A percentile compares a stretch with the other conserved stretches of the same genome.
Evolutionary conservation across 1,140 invertebrate species (phyloP).

Genomic region (Cydia strobilella): DNA sequence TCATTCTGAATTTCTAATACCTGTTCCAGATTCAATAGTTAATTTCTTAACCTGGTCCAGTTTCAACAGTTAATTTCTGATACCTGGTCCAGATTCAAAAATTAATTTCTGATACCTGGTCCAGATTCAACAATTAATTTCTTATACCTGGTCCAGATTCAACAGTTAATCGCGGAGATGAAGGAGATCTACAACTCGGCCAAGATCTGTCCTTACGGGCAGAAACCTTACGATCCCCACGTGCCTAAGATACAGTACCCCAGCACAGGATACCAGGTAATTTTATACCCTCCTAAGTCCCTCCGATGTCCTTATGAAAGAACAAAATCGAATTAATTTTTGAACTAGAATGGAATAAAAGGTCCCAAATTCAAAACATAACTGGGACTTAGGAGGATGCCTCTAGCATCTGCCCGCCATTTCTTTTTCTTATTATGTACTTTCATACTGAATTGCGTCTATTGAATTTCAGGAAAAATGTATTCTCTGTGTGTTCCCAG

Average conservation of each 20-base stretch:
- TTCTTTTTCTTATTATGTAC: no score
- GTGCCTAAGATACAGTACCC: slow-evolving; percentile 49
- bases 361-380: no score
- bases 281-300: background rate
- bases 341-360: no score
- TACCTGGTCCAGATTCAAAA: slow-evolving; percentile 80
- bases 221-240: slow-evolving; percentile 71
- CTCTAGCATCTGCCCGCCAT: no score
- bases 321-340: no score
- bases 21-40: slow-evolving; percentile 82
- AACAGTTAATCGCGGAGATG: slow-evolving; percentile 88
- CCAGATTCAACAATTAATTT: no score
- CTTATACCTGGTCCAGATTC: no score
- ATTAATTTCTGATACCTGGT: slow-evolving; percentile 43
- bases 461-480: no score
- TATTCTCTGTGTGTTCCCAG: no score
- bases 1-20: background rate
- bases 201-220: slow-evolving; percentile 85
- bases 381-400: no score
- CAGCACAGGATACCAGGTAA: slow-evolving; percentile 44
- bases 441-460: no score
- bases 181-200: slow-evolving; percentile 88
- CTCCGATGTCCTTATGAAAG: no score
- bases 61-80: slow-evolving; percentile 62
- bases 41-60: slow-evolving; percentile 83